A percentile compares a stretch with the other conserved stretches of the same genome.
Conservation (phyloP, 2,113 vertebrate species). For the Aptenodytes patagonicus region DNA sequence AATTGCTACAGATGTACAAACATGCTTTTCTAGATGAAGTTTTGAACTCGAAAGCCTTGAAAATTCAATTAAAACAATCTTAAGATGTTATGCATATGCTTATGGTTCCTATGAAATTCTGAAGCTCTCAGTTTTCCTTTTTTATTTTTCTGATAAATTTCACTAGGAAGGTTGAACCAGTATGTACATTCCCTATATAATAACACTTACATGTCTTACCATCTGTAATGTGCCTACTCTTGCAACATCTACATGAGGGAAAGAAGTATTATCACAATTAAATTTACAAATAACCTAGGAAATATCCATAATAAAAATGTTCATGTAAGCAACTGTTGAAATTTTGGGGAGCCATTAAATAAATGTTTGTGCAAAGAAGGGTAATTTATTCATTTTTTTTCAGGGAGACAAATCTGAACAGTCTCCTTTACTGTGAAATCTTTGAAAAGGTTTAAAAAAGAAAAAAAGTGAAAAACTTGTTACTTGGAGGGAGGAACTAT, state of each 20-base stretch:
- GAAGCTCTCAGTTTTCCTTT: not conserved
- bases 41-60: not conserved
- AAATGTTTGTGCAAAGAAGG: not conserved
- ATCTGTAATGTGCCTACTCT: not conserved
- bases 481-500: not conserved
- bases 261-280: not conserved
- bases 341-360: not conserved
- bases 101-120: not conserved
- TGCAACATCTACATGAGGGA: not conserved
- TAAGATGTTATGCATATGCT: not conserved
- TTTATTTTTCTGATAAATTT: not conserved
- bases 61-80: not conserved
- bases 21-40: not conserved
- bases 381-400: not conserved
- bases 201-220: not conserved
- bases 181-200: not conserved
- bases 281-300: not conserved
- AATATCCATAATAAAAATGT: not conserved
- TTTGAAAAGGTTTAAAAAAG: not conserved
- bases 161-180: not conserved
- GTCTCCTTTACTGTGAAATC: not conserved
- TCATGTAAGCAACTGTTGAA: not conserved
- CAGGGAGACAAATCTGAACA: not conserved
- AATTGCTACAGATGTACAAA: not conserved
- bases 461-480: not conserved